These are phyloP conservation scores for Drosophila fungiperda DNA, from an alignment of 2,888 invertebrate genomes.

Conservation along the genomic window DNA sequence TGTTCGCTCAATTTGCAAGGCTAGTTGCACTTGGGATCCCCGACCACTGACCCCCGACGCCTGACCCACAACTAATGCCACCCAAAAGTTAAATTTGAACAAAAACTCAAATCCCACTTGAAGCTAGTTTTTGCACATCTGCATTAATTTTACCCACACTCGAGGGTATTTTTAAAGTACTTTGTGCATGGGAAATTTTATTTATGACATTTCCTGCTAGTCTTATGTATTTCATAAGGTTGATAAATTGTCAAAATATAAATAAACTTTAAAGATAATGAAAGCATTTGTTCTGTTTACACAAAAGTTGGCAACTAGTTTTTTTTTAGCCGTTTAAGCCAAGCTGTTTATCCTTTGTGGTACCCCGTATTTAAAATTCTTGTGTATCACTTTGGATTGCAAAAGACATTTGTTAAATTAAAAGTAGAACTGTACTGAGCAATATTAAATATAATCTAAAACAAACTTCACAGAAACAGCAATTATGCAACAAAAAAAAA, in stretches of 20 bases:
- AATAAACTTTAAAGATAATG: neutral
- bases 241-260: neutral
- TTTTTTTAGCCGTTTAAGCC: neutral
- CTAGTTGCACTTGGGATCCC: neutral
- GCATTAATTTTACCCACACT: neutral
- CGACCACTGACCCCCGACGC: neutral
- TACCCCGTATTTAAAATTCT: neutral
- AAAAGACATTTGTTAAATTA: neutral
- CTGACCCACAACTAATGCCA: constrained; percentile 8
- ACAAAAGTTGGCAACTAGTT: neutral
- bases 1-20: constrained; percentile 7
- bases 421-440: neutral
- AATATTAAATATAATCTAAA: neutral
- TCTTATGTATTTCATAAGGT: neutral
- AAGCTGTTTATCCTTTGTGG: constrained; percentile 4
- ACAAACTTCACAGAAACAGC: neutral
- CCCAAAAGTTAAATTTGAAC: constrained; percentile 9
- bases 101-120: constrained; percentile 27
- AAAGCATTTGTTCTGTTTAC: neutral
- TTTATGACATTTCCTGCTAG: neutral
- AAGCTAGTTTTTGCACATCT: constrained; percentile 6
- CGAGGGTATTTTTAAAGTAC: no score
- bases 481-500: neutral
- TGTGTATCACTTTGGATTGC: neutral
- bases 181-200: neutral